Conservation (phyloP, 2,888 invertebrate genomes). For the Tanaodytes sp. region DNA sequence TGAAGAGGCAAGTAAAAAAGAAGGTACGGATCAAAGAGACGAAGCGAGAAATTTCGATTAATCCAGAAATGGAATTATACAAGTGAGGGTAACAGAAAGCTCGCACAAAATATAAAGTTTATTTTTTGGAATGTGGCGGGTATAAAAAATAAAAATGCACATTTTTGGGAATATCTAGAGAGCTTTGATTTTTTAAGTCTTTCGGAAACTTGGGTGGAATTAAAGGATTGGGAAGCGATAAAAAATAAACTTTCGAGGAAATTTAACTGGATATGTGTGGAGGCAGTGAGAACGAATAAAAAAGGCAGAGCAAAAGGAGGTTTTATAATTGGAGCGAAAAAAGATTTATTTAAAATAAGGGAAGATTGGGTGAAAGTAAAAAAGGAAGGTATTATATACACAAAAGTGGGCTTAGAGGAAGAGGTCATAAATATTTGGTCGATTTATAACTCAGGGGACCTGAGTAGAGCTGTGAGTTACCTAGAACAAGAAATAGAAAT, state of each 20-base stretch:
- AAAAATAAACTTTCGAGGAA: not conserved
- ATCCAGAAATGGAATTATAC: not conserved
- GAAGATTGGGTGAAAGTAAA: not conserved
- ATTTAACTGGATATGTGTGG: not conserved
- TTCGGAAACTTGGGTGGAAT: conserved; percentile 1
- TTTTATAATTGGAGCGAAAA: not conserved
- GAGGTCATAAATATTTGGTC: conserved; percentile 1
- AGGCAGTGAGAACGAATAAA: not conserved
- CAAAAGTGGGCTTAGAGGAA: not conserved
- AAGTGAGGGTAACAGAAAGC: not conserved
- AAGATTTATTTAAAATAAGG: not conserved
- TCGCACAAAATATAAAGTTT: conserved; percentile 1
- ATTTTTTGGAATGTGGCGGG: conserved; percentile 17
- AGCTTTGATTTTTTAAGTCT: conserved; percentile 3
- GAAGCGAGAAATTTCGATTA: conserved; percentile 1
- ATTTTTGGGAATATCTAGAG: conserved; percentile 4
- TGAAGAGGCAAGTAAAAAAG: not conserved
- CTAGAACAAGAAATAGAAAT: not conserved
- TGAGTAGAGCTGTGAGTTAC: not conserved
- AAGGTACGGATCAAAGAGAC: not conserved
- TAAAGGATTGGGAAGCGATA: not conserved
- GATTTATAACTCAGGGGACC: not conserved
- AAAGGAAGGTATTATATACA: not conserved
- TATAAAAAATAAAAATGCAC: not conserved
- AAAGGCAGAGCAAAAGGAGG: conserved; percentile 1